phyloP scores from a whole-genome alignment of 2,888 invertebrate species.

The Melipona beecheii region DNA sequence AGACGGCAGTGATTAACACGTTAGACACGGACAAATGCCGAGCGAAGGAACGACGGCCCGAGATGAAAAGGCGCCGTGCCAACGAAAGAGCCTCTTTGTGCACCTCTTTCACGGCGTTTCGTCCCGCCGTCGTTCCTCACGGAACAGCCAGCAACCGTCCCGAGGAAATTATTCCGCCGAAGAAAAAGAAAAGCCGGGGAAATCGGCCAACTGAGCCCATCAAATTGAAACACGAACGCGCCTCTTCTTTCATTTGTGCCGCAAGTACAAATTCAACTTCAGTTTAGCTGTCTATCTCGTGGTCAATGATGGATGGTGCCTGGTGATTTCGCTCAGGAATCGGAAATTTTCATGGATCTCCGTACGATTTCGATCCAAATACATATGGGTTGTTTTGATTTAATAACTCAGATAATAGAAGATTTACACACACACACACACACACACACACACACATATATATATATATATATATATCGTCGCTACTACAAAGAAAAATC shows the following conservation, averaged over 20 bases:
- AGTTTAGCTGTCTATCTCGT: not conserved
- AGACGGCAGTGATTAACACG: constrained; percentile 68
- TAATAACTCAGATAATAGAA: too few relatives aligned
- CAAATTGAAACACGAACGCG: constrained; percentile 1
- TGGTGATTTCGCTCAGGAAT: not conserved
- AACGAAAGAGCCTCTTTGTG: constrained; percentile 40
- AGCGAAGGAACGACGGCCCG: constrained; percentile 51
- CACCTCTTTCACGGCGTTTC: constrained; percentile 22
- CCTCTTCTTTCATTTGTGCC: not conserved
- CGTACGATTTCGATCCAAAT: not conserved
- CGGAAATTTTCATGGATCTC: not conserved
- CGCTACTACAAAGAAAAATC: too few relatives aligned
- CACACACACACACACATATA: too few relatives aligned
- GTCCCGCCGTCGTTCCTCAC: constrained; percentile 6
- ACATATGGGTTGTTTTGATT: too few relatives aligned
- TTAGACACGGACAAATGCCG: constrained; percentile 66
- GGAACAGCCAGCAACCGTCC: constrained; percentile 16
- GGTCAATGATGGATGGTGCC: not conserved
- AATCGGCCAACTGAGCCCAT: not conserved
- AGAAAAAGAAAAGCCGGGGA: constrained; percentile 15
- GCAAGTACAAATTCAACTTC: too few relatives aligned
- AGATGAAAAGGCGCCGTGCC: constrained; percentile 59
- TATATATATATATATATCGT: too few relatives aligned
- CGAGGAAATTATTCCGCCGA: constrained; percentile 30
- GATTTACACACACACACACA: too few relatives aligned